Base-by-base conservation (phyloP, 1,140 invertebrate species). In the Conus ventricosus region DNA sequence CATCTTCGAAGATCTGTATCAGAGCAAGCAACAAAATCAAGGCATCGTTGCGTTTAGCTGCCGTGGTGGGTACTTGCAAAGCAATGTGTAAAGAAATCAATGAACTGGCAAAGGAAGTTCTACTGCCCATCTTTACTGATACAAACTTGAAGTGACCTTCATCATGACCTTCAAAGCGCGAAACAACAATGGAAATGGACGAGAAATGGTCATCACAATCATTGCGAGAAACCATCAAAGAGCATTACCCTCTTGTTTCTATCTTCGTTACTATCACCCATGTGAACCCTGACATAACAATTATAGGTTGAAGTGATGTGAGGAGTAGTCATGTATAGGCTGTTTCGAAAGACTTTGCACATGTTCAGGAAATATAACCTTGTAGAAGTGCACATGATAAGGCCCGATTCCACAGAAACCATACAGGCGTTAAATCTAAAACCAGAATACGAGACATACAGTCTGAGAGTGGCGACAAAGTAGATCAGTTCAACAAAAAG, bases 1-100 rank as follows among this genome's bases (percentile, higher is more conserved):
- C 88, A 98, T 99, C 90, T 95, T 98, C 27, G 96, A 97, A 91
- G 97, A 98, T 94, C 95, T 98, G 85, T 94, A 95, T 76, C 93
- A 94, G 97, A 98, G 1, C 95, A 96, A 0, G 98, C 98, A 95
- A 97, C 98, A 13, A 96, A 97, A 57, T n/a, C 97, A 96, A 97
- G 91, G 96, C 98, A 7, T 92, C 96, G 98, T 82, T n/a, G n/a
- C n/a, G n/a, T n/a, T n/a, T 93, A n/a, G 99, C 82, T 93, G 98
- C 55, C 98, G 96, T 99, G 87, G 96, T 97, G 96, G 94, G 96
- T 1, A 97, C 97, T 13, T 99, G 98, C 92, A 97, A 97, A 93
- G 97, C 97, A 96, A 97, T 90, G 94, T 97, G 83, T 96, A 96
- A n/a, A 67, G 97, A 98, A 85, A 97, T 99, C 17, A 96, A 95